Evolutionary conservation across 53 echinoderm and acorn worm species (phyloP).

Genomic region (Stichopus horrens): DNA sequence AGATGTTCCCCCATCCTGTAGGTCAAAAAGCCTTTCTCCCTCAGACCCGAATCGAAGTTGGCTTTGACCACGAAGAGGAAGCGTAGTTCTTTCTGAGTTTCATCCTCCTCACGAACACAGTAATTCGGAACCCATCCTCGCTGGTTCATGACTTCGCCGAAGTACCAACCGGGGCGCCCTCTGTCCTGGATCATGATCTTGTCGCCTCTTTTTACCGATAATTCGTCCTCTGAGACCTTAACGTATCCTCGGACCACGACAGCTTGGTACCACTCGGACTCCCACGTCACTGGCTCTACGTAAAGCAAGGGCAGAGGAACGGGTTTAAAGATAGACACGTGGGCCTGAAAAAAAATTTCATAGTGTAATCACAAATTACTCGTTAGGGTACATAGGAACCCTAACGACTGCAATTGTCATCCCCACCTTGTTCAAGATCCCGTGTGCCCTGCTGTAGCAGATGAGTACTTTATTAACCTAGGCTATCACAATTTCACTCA

Average conservation of each 20-base stretch:
- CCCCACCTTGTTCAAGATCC: too few relatives aligned
- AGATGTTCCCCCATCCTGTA: background rate
- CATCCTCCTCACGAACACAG: conserved; percentile 23
- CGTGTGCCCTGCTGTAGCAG: too few relatives aligned
- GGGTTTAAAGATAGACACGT: too few relatives aligned
- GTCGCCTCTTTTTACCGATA: conserved; percentile 19
- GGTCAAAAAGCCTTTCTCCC: background rate
- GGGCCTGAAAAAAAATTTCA: too few relatives aligned
- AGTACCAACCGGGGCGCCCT: conserved; percentile 12
- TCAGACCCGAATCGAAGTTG: background rate
- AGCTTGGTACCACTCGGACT: background rate
- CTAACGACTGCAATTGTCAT: too few relatives aligned
- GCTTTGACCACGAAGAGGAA: conserved; percentile 25
- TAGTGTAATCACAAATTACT: too few relatives aligned
- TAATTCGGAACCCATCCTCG: conserved; percentile 15
- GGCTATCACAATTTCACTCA: too few relatives aligned
- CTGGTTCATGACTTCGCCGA: background rate
- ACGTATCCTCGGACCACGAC: background rate
- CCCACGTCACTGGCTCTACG: background rate
- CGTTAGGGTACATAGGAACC: too few relatives aligned
- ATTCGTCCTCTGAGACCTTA: background rate
- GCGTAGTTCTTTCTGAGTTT: background rate
- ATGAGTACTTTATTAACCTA: too few relatives aligned
- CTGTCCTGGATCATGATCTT: conserved; percentile 18
- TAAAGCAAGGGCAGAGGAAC: too few relatives aligned